phyloP scores from a whole-genome alignment of 2,888 invertebrate species.

The Limenitis arthemis region DNA sequence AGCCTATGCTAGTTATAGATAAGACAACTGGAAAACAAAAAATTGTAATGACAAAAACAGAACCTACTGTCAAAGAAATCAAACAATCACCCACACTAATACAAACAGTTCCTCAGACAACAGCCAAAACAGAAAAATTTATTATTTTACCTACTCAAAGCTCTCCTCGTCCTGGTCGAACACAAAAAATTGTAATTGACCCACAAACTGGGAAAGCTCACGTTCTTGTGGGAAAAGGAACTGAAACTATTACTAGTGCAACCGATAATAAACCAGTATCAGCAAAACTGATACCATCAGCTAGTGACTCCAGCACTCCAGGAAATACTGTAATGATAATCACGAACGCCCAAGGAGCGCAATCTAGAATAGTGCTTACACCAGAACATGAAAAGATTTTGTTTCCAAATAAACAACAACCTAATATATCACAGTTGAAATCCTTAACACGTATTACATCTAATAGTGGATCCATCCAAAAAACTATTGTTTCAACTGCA shows the following conservation, averaged over 20 bases:
- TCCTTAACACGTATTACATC: slow-evolving; percentile 47
- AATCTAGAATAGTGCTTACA: slow-evolving; percentile 72
- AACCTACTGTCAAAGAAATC: slow-evolving; percentile 47
- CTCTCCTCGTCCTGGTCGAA: slow-evolving; percentile 48
- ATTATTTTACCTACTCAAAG: slow-evolving; percentile 55
- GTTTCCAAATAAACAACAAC: slow-evolving; percentile 66
- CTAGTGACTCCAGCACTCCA: slow-evolving; percentile 44
- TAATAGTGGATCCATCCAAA: slow-evolving; percentile 35
- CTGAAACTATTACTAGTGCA: slow-evolving; percentile 35
- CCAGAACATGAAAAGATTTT: slow-evolving; percentile 74
- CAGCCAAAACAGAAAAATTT: slow-evolving; percentile 54
- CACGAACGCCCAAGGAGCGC: slow-evolving; percentile 74
- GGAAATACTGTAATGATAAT: slow-evolving; percentile 75
- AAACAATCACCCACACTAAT: slow-evolving; percentile 38
- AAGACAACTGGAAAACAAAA: slow-evolving; percentile 64
- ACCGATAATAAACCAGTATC: slow-evolving; percentile 52
- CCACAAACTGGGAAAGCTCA: slow-evolving; percentile 65
- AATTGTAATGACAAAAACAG: slow-evolving; percentile 58
- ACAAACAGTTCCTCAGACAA: slow-evolving; percentile 40
- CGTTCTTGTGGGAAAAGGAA: slow-evolving; percentile 49
- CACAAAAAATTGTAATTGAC: slow-evolving; percentile 64
- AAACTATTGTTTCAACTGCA: slow-evolving; percentile 37
- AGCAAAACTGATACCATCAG: slow-evolving; percentile 52
- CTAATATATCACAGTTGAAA: slow-evolving; percentile 52
- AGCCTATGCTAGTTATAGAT: slow-evolving; percentile 62